Base-by-base conservation (phyloP, 1,140 invertebrate species). In the Cephus cinctus region DNA sequence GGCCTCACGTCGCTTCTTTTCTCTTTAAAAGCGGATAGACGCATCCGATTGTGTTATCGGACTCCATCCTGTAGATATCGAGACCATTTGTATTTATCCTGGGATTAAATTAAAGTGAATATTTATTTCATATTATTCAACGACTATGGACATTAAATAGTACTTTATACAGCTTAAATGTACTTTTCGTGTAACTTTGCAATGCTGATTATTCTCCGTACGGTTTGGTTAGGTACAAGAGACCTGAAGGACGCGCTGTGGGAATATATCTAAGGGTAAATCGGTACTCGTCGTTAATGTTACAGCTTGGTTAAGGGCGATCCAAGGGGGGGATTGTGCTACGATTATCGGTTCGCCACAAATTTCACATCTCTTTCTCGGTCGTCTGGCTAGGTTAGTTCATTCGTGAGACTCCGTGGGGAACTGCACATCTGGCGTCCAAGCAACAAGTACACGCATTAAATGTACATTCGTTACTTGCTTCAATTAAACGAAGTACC, bases 371-470 rank as follows among this genome's bases (percentile, higher is more conserved):
- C n/a, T n/a, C n/a, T n/a, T n/a, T n/a, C n/a, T 61, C 49, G 47
- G 54, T 60, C 60, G 47, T 50, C 49, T 25, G 25, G 25, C 25
- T 6, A 27, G 25, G 25, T 27, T n/a, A 6, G 25, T n/a, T 8
- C 25, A 27, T 27, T 27, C 25, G 25, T 27, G 6, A 6, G 25
- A 27, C 52, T 61, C 49, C 53, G 14, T 31, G 57, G 63, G 63
- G 62, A 66, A 51, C 43, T 49, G 42, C 61, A 50, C 64, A 67
- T 65, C 64, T 65, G 60, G 56, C 55, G 32, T 54, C 49, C 50
- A 40, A 56, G 64, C 65, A 68, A 68, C 63, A 68, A 68, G 65
- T 68, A 61, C 23, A 54, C 56, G 47, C 56, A 59, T 61, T 61
- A 59, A 57, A 56, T 56, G 46, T 53, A 54, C 48, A 50, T 47